phyloP scores from a whole-genome alignment of 2,888 invertebrate genomes.

The Serrognathus titanus region DNA sequence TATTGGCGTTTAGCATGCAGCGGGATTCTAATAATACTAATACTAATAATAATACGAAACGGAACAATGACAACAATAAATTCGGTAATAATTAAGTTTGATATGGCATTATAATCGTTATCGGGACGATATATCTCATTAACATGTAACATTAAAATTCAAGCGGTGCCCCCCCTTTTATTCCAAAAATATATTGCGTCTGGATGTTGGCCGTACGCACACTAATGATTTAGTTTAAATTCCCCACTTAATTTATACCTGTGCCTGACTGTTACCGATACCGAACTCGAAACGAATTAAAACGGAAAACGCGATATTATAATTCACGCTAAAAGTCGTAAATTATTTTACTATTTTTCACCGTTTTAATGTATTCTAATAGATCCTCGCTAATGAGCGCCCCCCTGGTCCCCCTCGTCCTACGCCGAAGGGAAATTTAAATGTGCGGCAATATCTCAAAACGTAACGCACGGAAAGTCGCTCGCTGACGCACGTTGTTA shows the following conservation, averaged over 20 bases:
- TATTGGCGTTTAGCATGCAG: conserved; percentile 11
- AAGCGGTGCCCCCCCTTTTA: conserved; percentile 14
- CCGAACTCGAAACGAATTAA: conserved; percentile 22
- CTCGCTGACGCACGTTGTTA: too few species aligned
- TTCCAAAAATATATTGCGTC: conserved; percentile 8
- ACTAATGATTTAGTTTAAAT: conserved; percentile 25
- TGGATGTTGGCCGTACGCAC: conserved; percentile 23
- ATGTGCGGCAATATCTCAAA: too few species aligned
- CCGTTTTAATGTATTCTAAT: too few species aligned
- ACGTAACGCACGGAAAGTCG: too few species aligned
- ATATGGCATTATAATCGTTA: conserved; percentile 22
- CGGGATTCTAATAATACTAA: conserved; percentile 8
- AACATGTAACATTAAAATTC: conserved; percentile 24
- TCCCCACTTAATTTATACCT: conserved; percentile 27
- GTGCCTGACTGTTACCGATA: conserved; percentile 31
- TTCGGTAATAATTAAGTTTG: conserved; percentile 18
- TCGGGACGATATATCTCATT: conserved; percentile 22
- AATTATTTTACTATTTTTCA: conserved; percentile 17
- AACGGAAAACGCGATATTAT: conserved; percentile 26
- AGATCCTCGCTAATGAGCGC: too few species aligned
- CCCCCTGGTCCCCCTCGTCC: too few species aligned
- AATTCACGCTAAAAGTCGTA: conserved; percentile 26
- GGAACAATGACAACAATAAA: too few species aligned
- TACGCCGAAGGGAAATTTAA: too few species aligned
- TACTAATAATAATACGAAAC: conserved; percentile 6